A percentile compares a stretch with the other conserved stretches of the same genome.
phyloP scores from a whole-genome alignment of 2,113 vertebrate species.

The Pao palembangensis region DNA sequence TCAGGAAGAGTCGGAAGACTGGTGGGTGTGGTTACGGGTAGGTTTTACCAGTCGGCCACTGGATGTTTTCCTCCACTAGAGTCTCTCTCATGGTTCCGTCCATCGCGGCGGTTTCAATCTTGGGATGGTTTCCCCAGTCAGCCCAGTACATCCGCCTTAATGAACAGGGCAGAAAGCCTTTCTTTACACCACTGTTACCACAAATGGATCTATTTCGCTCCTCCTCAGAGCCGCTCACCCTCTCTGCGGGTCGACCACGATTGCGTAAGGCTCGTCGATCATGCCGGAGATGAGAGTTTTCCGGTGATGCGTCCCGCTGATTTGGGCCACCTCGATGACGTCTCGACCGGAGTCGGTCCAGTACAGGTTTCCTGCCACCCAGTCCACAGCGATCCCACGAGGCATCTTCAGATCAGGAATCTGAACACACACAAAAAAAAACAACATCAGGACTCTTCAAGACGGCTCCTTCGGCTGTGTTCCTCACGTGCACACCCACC shows the following conservation, averaged over 20 bases:
- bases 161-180: not conserved
- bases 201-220: no score
- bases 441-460: not conserved
- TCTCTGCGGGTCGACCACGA: conserved; percentile 88
- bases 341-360: conserved; percentile 94
- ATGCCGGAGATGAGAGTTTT: conserved; percentile 95
- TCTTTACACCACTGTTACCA: not conserved
- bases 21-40: not conserved
- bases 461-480: not conserved
- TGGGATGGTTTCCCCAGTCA: conserved; percentile 96
- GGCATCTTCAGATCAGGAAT: conserved; percentile 95
- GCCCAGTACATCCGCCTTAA: conserved; percentile 98
- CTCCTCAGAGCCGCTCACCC: conserved; percentile 70
- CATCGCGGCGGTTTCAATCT: conserved; percentile 96
- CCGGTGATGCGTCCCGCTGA: conserved; percentile 86
- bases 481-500: conserved; percentile 57
- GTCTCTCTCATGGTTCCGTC: conserved; percentile 92
- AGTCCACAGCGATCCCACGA: conserved; percentile 91
- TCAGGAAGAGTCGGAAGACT: not conserved
- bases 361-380: conserved; percentile 95
- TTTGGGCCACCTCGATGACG: conserved; percentile 91
- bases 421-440: conserved; percentile 57
- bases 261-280: conserved; percentile 94
- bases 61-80: conserved; percentile 91
- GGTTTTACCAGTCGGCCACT: conserved; percentile 89